phyloP scores from a whole-genome alignment of 2,888 invertebrate genomes.

The Cerastis rubricosa region DNA sequence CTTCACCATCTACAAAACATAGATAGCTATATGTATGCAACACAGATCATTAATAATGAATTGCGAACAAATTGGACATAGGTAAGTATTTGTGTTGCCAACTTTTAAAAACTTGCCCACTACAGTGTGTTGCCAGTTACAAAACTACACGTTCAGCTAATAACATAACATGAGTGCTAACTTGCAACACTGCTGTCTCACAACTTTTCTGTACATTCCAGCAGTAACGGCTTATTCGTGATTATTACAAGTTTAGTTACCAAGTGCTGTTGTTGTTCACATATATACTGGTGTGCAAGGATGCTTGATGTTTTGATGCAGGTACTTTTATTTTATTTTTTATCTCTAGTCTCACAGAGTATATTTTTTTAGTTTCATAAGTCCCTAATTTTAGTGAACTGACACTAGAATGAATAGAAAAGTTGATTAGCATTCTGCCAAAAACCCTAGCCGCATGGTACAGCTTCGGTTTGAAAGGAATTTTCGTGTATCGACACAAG shows the following conservation, averaged over 20 bases:
- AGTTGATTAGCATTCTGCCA: not conserved
- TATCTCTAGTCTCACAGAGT: not conserved
- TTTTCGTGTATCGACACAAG: not conserved
- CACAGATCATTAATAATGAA: slow-evolving; percentile 4
- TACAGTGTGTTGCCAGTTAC: slow-evolving; percentile 36
- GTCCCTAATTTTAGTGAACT: too few species aligned
- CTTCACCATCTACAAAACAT: not conserved
- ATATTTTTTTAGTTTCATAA: not conserved
- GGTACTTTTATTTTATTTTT: not conserved
- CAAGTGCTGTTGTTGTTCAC: slow-evolving; percentile 7
- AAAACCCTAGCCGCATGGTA: not conserved
- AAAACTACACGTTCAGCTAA: slow-evolving; percentile 42
- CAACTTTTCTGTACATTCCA: slow-evolving; percentile 37
- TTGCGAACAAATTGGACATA: slow-evolving; percentile 24
- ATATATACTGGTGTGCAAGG: not conserved
- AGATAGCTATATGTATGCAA: not conserved
- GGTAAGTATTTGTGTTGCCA: slow-evolving; percentile 14
- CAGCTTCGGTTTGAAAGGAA: not conserved
- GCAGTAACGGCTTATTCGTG: slow-evolving; percentile 17
- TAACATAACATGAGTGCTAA: slow-evolving; percentile 28
- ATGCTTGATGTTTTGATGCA: not conserved
- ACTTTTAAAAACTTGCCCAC: slow-evolving; percentile 32
- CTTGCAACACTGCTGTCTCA: slow-evolving; percentile 37
- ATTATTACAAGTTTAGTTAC: slow-evolving; percentile 35
- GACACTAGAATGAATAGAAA: not conserved